These are phyloP conservation scores for Pristionchus entomophagus DNA, from an alignment of 2,888 invertebrate genomes.

Conservation along the genomic window DNA sequence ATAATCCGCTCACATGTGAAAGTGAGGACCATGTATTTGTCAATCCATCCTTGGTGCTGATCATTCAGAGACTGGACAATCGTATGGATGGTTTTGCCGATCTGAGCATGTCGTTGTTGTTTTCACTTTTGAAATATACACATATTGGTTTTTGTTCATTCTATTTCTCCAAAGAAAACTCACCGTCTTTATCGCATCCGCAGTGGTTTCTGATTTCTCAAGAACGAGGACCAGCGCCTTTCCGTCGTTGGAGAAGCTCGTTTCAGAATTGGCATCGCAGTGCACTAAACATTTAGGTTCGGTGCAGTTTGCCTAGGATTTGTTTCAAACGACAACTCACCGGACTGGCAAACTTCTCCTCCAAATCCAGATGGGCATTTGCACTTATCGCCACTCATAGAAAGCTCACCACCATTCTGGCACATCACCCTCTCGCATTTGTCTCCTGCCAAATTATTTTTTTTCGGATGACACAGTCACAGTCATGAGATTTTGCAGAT, in stretches of 20 bases:
- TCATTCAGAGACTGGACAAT: neutral
- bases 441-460: constrained; percentile 17
- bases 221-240: constrained; percentile 7
- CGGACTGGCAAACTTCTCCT: constrained; percentile 37
- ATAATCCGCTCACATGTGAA: neutral
- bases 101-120: neutral
- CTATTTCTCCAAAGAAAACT: neutral
- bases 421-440: neutral
- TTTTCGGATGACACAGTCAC: neutral
- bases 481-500: neutral
- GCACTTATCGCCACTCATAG: neutral
- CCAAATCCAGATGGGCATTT: neutral
- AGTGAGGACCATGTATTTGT: neutral
- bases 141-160: neutral
- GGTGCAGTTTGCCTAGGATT: too few relatives aligned
- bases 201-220: neutral
- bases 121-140: neutral
- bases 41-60: neutral
- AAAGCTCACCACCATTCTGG: neutral
- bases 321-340: neutral
- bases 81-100: neutral
- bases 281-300: neutral
- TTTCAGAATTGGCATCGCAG: neutral
- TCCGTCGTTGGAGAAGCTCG: neutral
- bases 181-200: neutral